Base-by-base conservation (phyloP, 2,113 vertebrate species). In the Thalassoma bifasciatum region DNA sequence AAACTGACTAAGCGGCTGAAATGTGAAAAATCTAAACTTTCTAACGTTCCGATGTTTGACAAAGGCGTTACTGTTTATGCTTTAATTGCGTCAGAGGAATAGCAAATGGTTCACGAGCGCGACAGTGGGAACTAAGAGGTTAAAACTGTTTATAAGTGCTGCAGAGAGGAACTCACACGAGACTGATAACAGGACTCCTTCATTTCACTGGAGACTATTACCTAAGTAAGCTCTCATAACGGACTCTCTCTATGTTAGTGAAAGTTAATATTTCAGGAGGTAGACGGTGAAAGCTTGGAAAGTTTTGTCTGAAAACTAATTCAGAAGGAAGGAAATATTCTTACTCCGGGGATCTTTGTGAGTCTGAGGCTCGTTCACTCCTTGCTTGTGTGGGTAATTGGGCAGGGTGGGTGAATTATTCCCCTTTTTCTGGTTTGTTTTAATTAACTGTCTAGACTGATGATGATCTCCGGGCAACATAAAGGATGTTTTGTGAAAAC, bases 121-220 rank as follows among this genome's bases (percentile, higher is more conserved):
- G n/a, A n/a, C n/a, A n/a, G n/a, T n/a, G n/a, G n/a, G n/a, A n/a
- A n/a, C n/a, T n/a, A n/a, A n/a, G n/a, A n/a, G n/a, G n/a, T n/a
- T n/a, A n/a, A 90, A 85, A 64, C 78, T 69, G 66, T 75, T 79
- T 58, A 47, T 54, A 51, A 51, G 81, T 84, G 49, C 74, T 69
- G 61, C 52, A 69, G 82, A 68, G 82, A 68, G 84, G 58, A 66
- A 37, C 36, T 64, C 74, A 44, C 73, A 60, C 19, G 42, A 67
- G 50, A 36, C 68, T 68, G 75, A 83, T 75, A 82, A 81, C 64
- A 40, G 72, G 76, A 75, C 42, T 63, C 40, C 67, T 66, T 64
- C 17, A 19, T 53, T 80, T 49, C 42, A 53, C 50, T 64, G 53
- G 53, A 82, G 60, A 73, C 53, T 37, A 40, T 78, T 85, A 82